Percentiles rank a stretch among this genome's conserved stretches.
Conservation (phyloP, 2,888 invertebrate species). For the Brenthis daphne region DNA sequence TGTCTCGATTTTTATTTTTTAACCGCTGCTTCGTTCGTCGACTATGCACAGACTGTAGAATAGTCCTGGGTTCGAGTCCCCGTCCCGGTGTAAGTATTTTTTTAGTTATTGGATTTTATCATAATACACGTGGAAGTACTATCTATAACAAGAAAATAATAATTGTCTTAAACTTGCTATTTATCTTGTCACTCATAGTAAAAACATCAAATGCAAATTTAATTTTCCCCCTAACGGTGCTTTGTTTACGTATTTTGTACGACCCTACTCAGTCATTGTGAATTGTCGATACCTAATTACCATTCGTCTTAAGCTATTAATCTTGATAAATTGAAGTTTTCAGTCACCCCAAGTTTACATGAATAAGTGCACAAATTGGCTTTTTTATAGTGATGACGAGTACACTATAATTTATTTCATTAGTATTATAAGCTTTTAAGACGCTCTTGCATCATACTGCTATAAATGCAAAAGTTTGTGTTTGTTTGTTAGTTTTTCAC, state of each 20-base stretch:
- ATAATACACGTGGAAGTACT: not conserved
- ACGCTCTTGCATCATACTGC: not conserved
- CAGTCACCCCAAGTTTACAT: conserved; percentile 41
- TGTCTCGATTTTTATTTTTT: no score
- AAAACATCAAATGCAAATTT: conserved; percentile 81
- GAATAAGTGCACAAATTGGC: conserved; percentile 31
- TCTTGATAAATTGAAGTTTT: conserved; percentile 72
- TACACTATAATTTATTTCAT: not conserved
- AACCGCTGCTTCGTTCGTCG: no score
- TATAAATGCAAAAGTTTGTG: no score
- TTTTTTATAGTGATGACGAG: conserved; percentile 9
- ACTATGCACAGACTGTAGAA: no score
- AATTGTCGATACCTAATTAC: conserved; percentile 56
- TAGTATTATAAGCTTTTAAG: conserved; percentile 5
- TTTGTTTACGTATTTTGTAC: conserved; percentile 67
- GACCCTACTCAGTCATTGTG: conserved; percentile 30
- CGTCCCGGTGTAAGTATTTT: no score
- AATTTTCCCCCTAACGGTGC: conserved; percentile 73
- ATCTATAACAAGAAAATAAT: not conserved
- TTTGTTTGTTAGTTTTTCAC: no score
- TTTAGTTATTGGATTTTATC: no score
- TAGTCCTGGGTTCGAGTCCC: no score
- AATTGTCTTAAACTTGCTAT: not conserved
- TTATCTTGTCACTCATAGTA: conserved; percentile 56
- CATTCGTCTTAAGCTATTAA: conserved; percentile 68